Base-by-base conservation (phyloP, 35 echinoderm and acorn worm species). In the Chiridota heheva region DNA sequence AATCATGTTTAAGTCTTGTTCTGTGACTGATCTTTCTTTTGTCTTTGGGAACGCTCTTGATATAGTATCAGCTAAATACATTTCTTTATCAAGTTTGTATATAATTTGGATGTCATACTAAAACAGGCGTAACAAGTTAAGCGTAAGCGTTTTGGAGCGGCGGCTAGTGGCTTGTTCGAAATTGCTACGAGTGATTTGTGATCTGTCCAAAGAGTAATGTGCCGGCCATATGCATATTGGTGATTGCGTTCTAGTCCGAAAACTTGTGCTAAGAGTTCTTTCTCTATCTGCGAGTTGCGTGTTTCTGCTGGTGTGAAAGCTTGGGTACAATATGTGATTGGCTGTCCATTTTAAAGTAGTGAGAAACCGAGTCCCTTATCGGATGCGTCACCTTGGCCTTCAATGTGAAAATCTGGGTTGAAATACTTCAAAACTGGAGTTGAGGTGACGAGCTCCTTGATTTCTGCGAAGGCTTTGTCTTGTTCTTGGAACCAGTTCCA, bases 111-210 rank as follows among this genome's bases (percentile, higher is more conserved):
- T 66, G 40, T 71, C 66, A 68, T 87, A 87, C 37, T 87, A 42
- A 2, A 63, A 51, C 28, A 64, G 40, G 64, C 59, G 27, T 7
- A 37, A 34, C 30, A 55, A 20, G 29, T 68, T 58, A 32, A 58
- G 16, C 47, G 73, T 5, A 96, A 76, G 4, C 81, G 81, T 45
- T 90, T 89, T 0, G 85, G 86, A 37, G 86, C 91, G 44, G 70
- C 30, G 6, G 45, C 55, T 29, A 94, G 31, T 26, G 85, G 80
- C 55, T 94, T 94, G 6, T 60, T 67, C 15, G 32, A 47, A 7
- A 89, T 94, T 17, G 67, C 27, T 3, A 88, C 86, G 3, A 89
- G 48, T 27, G 91, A 86, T 35, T 94, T 93, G 42, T 93, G 90
- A 51, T 94, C 91, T 12, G 79, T 84, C 86, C 72, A 77, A 46